Conservation (phyloP, 37 sponge, comb jelly and placozoan genomes). For the Ianthella basta region DNA sequence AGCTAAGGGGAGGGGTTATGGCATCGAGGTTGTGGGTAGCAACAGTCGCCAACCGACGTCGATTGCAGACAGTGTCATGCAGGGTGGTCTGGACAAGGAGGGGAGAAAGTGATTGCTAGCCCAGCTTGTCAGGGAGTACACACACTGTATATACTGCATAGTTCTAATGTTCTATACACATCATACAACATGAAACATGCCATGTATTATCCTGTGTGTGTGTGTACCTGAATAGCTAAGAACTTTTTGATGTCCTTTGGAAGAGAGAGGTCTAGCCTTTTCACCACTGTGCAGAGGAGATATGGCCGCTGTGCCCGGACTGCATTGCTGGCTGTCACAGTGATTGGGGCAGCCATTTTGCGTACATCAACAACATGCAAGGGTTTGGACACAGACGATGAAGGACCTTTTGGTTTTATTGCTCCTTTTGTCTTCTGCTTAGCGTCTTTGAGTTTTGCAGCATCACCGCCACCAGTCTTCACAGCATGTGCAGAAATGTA, state of each 20-base stretch:
- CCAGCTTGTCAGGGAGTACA: too few relatives aligned
- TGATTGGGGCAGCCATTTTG: constrained; percentile 30
- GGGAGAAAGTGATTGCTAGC: background rate
- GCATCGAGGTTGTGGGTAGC: constrained; percentile 85
- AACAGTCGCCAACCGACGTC: constrained; percentile 79
- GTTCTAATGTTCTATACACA: background rate
- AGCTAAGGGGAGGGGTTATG: constrained; percentile 67
- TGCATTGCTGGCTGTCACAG: constrained; percentile 37
- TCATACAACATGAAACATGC: background rate
- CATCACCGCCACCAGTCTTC: background rate
- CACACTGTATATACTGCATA: background rate
- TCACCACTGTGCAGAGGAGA: constrained; percentile 79
- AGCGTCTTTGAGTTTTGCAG: background rate
- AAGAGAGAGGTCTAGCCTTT: constrained; percentile 53
- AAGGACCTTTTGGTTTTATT: background rate
- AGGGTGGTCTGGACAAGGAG: constrained; percentile 68
- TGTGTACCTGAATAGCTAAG: constrained; percentile 76
- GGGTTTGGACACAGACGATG: background rate
- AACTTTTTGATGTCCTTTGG: constrained; percentile 61
- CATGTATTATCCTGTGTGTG: background rate
- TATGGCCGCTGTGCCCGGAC: constrained; percentile 75
- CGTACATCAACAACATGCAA: constrained; percentile 41
- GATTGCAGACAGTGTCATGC: constrained; percentile 84
- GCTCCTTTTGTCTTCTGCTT: constrained; percentile 49
- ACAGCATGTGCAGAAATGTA: constrained; percentile 58